Percentiles rank a stretch among this genome's conserved stretches.
phyloP scores from a whole-genome alignment of 2,797 vertebrate genomes.

The Hephaestus fuliginosus region DNA sequence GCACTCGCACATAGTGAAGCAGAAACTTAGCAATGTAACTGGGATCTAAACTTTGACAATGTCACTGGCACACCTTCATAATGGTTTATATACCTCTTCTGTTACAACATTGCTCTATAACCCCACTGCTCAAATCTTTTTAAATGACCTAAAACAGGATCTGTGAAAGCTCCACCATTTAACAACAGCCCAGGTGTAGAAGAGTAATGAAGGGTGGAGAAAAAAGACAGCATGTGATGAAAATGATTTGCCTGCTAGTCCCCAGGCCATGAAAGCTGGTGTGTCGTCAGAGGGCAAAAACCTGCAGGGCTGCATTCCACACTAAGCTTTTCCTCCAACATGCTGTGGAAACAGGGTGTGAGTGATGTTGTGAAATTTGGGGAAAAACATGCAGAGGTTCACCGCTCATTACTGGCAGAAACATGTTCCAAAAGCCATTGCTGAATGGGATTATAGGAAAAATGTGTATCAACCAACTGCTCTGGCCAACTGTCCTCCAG shows the following conservation, averaged over 20 bases:
- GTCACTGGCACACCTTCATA: background rate
- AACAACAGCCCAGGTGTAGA: constrained; percentile 34
- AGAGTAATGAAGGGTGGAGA: constrained; percentile 6
- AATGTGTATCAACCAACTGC: background rate
- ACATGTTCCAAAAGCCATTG: constrained; percentile 5
- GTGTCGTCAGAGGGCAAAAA: constrained; percentile 34
- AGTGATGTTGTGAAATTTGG: constrained; percentile 64
- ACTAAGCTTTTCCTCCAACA: constrained; percentile 9
- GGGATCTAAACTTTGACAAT: too few relatives aligned
- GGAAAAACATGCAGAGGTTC: constrained; percentile 13
- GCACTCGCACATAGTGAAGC: too few relatives aligned
- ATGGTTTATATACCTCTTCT: background rate
- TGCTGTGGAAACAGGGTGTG: constrained; percentile 39
- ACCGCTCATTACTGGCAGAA: background rate
- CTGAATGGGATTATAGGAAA: background rate
- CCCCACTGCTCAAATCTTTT: background rate
- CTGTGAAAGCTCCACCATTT: constrained; percentile 34
- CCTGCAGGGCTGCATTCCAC: constrained; percentile 62
- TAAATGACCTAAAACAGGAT: background rate
- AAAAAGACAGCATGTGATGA: constrained; percentile 43
- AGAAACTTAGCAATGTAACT: too few relatives aligned
- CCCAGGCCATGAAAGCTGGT: constrained; percentile 43
- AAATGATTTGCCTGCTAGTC: constrained; percentile 35
- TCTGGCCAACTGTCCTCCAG: background rate
- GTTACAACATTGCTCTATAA: background rate